Percentiles rank a stretch among this genome's conserved stretches.
phyloP scores from a whole-genome alignment of 2,797 vertebrate genomes.

The Allobates femoralis region DNA sequence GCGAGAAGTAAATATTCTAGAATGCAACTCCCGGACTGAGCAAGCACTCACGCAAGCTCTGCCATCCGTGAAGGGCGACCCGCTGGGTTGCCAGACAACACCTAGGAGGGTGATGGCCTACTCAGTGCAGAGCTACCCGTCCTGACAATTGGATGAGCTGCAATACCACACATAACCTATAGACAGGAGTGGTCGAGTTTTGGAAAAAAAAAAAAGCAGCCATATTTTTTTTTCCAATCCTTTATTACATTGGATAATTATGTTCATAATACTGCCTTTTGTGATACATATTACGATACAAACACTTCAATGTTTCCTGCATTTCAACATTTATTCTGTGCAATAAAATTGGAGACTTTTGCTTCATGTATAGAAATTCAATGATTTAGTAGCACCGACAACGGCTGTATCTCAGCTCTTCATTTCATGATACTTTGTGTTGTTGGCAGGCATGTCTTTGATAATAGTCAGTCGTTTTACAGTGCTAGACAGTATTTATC shows the following conservation, averaged over 20 bases:
- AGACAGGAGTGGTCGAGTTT: neutral
- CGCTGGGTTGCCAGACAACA: too few species aligned
- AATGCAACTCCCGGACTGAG: too few species aligned
- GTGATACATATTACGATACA: neutral
- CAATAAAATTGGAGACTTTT: neutral
- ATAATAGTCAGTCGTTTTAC: slow-evolving; percentile 66
- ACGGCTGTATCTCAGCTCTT: neutral
- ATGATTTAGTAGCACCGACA: neutral
- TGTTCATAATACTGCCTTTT: neutral
- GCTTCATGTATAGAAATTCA: neutral
- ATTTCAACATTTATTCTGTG: neutral
- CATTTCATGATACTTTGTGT: slow-evolving; percentile 5
- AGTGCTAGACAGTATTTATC: slow-evolving; percentile 68
- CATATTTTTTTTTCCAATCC: neutral
- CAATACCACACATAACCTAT: neutral
- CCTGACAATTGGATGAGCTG: too few species aligned
- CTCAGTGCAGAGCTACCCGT: too few species aligned
- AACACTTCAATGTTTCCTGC: neutral
- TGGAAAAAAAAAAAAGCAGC: neutral
- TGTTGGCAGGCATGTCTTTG: slow-evolving; percentile 33
- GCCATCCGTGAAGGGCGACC: too few species aligned
- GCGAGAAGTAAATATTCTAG: too few species aligned
- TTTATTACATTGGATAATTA: neutral
- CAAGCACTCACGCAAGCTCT: too few species aligned
- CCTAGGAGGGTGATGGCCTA: too few species aligned